A percentile compares a stretch with the other conserved stretches of the same genome.
Evolutionary conservation across 2,113 vertebrate species (phyloP).

Genomic region (Antigone vipio): DNA sequence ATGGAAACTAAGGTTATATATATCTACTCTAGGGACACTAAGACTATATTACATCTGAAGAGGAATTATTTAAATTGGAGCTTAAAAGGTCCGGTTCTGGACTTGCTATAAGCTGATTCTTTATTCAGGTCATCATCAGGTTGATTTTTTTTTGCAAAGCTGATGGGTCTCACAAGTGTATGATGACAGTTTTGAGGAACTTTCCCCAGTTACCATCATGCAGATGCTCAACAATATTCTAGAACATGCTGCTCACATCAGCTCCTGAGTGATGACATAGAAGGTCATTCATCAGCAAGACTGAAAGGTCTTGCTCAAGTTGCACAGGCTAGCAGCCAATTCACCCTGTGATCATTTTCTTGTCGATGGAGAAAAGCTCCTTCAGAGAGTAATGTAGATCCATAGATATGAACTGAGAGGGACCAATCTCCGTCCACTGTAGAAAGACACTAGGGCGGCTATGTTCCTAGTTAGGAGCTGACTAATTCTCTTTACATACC

Average conservation of each 20-base stretch:
- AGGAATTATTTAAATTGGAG: background rate
- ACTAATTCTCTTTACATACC: background rate
- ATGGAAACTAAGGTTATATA: accelerated
- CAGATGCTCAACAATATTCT: background rate
- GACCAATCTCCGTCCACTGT: background rate
- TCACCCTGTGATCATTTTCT: background rate
- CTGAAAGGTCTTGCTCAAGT: background rate
- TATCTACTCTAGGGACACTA: background rate
- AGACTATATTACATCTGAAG: background rate
- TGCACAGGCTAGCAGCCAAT: background rate
- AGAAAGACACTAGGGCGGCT: background rate
- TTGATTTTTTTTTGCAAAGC: too few relatives aligned
- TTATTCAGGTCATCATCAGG: background rate
- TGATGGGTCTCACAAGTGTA: background rate
- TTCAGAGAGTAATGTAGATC: background rate
- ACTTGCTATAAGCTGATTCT: background rate
- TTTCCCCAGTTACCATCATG: background rate
- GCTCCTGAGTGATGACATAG: background rate
- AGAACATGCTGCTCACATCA: background rate
- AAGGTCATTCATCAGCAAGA: background rate
- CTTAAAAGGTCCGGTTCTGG: background rate
- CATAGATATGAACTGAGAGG: background rate
- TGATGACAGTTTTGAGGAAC: background rate
- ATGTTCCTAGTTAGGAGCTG: background rate
- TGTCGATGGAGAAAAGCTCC: background rate